phyloP scores from a whole-genome alignment of 2,888 invertebrate genomes.

The Mythimna loreyi region DNA sequence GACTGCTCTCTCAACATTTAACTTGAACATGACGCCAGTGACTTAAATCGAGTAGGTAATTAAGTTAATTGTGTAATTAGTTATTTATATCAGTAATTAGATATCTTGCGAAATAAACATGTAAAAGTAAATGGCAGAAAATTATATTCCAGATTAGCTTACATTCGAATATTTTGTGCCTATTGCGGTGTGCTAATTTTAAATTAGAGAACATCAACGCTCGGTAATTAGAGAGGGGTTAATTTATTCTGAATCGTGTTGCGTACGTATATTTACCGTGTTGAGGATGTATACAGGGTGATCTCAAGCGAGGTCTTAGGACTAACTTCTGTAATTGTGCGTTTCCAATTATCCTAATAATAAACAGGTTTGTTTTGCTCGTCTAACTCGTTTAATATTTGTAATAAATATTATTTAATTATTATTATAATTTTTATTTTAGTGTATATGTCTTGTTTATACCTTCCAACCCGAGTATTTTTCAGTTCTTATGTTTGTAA shows the following conservation, averaged over 20 bases:
- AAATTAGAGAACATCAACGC: constrained; percentile 33
- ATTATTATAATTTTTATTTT: no score
- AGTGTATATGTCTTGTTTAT: no score
- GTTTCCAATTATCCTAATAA: background rate
- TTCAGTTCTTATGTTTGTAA: background rate
- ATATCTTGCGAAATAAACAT: constrained; percentile 29
- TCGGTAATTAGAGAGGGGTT: constrained; percentile 26
- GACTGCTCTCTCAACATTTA: constrained; percentile 36
- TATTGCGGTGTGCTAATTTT: constrained; percentile 34
- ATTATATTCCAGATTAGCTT: constrained; percentile 34
- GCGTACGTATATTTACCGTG: constrained; percentile 2
- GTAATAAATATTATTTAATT: no score
- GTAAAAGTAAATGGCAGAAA: constrained; percentile 36
- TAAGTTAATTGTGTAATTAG: constrained; percentile 46
- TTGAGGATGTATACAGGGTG: constrained; percentile 5
- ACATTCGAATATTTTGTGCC: constrained; percentile 32
- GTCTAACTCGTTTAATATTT: no score
- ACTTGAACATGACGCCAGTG: constrained; percentile 23
- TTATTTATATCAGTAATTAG: constrained; percentile 35
- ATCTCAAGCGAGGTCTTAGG: constrained; percentile 1
- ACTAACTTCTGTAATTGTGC: background rate
- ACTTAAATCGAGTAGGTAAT: constrained; percentile 43
- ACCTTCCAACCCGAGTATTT: no score
- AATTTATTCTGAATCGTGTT: constrained; percentile 40
- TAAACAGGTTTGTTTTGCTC: background rate